These are phyloP conservation scores for Drosophila pachea DNA, from an alignment of 1,140 invertebrate species.

Conservation along the genomic window DNA sequence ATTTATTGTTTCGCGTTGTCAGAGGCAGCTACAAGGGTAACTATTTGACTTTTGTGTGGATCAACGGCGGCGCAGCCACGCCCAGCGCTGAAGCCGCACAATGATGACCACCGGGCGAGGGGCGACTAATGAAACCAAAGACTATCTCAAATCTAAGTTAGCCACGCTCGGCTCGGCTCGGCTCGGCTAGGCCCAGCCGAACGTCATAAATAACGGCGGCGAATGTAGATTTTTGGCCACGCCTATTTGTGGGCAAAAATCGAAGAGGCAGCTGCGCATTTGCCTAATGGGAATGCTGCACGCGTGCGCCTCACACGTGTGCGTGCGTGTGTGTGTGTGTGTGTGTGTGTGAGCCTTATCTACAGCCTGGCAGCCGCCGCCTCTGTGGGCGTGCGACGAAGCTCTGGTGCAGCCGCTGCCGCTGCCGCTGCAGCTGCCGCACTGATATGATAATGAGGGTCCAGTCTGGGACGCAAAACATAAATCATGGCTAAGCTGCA, in stretches of 20 bases:
- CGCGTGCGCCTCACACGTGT: slow-evolving; percentile 29
- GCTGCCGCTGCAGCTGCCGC: slow-evolving; percentile 57
- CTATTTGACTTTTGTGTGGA: slow-evolving; percentile 46
- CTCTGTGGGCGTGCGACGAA: slow-evolving; percentile 8
- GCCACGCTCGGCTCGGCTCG: slow-evolving; percentile 33
- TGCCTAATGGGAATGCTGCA: slow-evolving; percentile 59
- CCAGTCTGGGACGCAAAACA: slow-evolving; percentile 21
- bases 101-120: slow-evolving; percentile 45
- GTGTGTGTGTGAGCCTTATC: slow-evolving; percentile 22
- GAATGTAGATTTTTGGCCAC: slow-evolving; percentile 64
- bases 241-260: slow-evolving; percentile 41
- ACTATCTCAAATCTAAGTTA: slow-evolving; percentile 55
- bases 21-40: slow-evolving; percentile 53
- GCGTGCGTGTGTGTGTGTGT: neutral
- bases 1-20: slow-evolving; percentile 50
- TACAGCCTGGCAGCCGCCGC: slow-evolving; percentile 16
- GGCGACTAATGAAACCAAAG: slow-evolving; percentile 23
- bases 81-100: slow-evolving; percentile 34
- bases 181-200: no score
- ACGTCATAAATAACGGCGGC: slow-evolving; percentile 54
- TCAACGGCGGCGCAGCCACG: slow-evolving; percentile 9
- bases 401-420: slow-evolving; percentile 24
- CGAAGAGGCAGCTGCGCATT: slow-evolving; percentile 32
- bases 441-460: slow-evolving; percentile 70
- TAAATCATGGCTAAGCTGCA: slow-evolving; percentile 70